Base-by-base conservation (phyloP, 2,797 vertebrate genomes). In the Labeo calbasu region DNA sequence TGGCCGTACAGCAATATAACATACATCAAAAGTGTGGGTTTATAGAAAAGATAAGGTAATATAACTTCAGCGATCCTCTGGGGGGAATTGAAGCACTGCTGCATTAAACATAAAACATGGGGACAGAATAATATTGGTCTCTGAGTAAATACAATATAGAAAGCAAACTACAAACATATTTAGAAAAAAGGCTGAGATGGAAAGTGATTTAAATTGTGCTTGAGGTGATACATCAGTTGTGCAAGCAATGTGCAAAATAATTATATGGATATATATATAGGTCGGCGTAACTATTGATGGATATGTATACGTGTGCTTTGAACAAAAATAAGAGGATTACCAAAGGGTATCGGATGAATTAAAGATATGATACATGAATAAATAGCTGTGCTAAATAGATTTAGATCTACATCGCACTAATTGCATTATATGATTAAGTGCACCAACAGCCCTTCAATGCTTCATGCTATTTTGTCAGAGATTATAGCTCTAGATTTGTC, bases 1-100 rank as follows among this genome's bases (percentile, higher is more conserved):
- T 92, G 95, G 91, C 75, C 17, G 0, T 2, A 21, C 9, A 10
- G 19, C 7, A 5, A 14, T 53, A 88, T 59, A 32, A 12, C 13
- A 81, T 21, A 10, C 21, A 10, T 9, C 51, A 71, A 59, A 21
- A 51, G 51, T 51, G 66, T 78, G 25, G 19, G 19, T 15, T 1
- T 23, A 19, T 43, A 40, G 25, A 59, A 77, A 28, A 57, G 14
- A 53, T 55, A 53, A 40, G 65, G 14, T n/a, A 53, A 28, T 53
- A 66, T 55, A 68, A 40, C 63, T 43, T 82, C 23, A 23, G 5
- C 15, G 17, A 32, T 71, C 48, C 10, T n/a, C 21, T 21, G 17
- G 14, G 36, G n/a, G 55, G 12, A 14, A 51, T 14, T 36, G 17
- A 40, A 17, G 32, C 78, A 23, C 79, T 80, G 65, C 65, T 69